Base-by-base conservation (phyloP, 2,797 vertebrate genomes). In the Crenichthys baileyi region DNA sequence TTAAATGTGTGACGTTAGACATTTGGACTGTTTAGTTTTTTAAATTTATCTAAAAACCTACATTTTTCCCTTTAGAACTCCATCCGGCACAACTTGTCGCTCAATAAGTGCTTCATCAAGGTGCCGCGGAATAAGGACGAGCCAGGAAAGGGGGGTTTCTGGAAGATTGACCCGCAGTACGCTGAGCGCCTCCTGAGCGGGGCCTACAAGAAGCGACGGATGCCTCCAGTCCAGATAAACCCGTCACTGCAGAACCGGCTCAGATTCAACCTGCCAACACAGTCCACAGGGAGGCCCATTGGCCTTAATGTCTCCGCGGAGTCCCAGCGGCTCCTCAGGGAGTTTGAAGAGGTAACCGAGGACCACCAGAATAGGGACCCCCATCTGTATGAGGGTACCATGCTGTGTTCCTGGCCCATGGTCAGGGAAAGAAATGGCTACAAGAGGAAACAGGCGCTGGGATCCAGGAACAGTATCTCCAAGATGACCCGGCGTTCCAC, bases 101-200 rank as follows among this genome's bases (percentile, higher is more conserved):
- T 99, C 89, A 99, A 99, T 93, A 99, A 99, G 90, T 99, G 97
- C 92, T 99, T 99, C 93, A 98, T 98, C 93, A 99, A 99, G 90
- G 98, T 99, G 39, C 98, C 98, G 0, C 95, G 98, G 26, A 96
- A 98, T 95, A 99, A 99, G 75, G 97, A 98, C 0, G 97, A 99
- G 85, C 98, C 98, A 0, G 98, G 98, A 24, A 99, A 98, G 81
- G 98, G 98, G 0, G 98, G 98, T 0, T 99, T 99, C 95, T 99
- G 98, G 98, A 97, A 96, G 93, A 98, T 99, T 0, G 97, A 99
- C 89, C 98, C 98, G 0, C 96, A 96, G 79, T 97, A 99, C 0
- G 97, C 98, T 0, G 97, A 97, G 78, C 95, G 96, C 36, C 96
- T 99, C 78, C 96, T 98, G 88, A 98, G 92, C 0, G 96, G 97